These are phyloP conservation scores for Coregonus sp. DNA, from an alignment of 2,797 vertebrate genomes.

Conservation along the genomic window DNA sequence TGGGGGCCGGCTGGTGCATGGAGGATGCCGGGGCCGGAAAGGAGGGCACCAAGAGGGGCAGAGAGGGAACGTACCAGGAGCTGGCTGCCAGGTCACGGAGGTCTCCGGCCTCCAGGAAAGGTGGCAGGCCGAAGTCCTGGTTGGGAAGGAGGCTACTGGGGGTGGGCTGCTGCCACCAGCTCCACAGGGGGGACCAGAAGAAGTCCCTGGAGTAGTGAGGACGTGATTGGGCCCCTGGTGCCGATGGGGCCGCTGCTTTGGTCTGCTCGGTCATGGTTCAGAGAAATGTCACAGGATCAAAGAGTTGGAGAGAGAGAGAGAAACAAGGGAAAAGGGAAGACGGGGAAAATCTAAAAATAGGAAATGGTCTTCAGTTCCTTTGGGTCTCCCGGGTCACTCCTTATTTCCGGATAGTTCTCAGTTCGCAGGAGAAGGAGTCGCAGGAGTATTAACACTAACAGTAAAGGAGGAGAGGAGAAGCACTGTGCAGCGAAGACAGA, in stretches of 20 bases:
- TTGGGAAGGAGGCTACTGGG: slow-evolving; percentile 42
- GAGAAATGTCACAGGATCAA: slow-evolving; percentile 9
- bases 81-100: slow-evolving; percentile 46
- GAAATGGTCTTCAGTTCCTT: too few relatives aligned
- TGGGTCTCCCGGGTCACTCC: too few relatives aligned
- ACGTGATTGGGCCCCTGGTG: slow-evolving; percentile 20
- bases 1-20: slow-evolving; percentile 40
- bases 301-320: background rate
- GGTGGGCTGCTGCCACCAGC: slow-evolving; percentile 59
- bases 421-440: slow-evolving; percentile 13
- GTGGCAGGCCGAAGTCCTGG: slow-evolving; percentile 68
- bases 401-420: too few relatives aligned
- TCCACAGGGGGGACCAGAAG: slow-evolving; percentile 58
- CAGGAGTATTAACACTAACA: slow-evolving; percentile 18
- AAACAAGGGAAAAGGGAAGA: too few relatives aligned
- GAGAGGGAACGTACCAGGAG: slow-evolving; percentile 58
- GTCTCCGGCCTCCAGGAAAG: slow-evolving; percentile 59
- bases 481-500: slow-evolving; percentile 27
- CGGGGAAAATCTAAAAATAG: too few relatives aligned
- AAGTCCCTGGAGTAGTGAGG: slow-evolving; percentile 36
- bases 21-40: slow-evolving; percentile 31
- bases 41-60: slow-evolving; percentile 59
- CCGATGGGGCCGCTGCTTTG: slow-evolving; percentile 18
- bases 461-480: slow-evolving; percentile 16
- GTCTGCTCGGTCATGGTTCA: slow-evolving; percentile 43